Conservation (phyloP, 2,797 vertebrate species). For the Labroides dimidiatus region DNA sequence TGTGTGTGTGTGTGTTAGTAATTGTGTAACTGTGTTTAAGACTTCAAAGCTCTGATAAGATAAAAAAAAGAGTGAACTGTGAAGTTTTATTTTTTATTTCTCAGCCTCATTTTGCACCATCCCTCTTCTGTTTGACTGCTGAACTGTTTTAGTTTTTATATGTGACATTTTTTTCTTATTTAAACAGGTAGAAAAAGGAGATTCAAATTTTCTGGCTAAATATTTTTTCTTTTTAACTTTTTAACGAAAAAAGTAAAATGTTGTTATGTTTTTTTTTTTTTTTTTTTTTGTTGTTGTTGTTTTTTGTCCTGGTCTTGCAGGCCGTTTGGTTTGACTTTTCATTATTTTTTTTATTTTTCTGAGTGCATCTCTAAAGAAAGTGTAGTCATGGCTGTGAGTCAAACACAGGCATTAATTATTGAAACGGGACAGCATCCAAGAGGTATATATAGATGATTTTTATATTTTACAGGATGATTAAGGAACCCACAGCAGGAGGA, state of each 20-base stretch:
- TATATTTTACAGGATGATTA: neutral
- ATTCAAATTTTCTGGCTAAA: no score
- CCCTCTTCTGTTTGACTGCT: no score
- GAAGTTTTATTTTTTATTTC: no score
- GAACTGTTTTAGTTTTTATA: no score
- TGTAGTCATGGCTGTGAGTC: neutral
- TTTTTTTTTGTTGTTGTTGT: no score
- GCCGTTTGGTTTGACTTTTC: neutral
- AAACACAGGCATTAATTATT: neutral
- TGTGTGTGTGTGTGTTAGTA: conserved; percentile 15
- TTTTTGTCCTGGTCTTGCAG: neutral
- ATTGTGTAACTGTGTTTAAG: neutral
- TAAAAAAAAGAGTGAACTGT: no score
- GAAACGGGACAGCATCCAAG: neutral
- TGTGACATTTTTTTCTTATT: no score
- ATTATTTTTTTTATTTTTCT: neutral
- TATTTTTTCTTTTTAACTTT: no score
- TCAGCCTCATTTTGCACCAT: no score
- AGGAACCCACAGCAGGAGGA: neutral
- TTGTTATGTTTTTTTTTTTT: no score
- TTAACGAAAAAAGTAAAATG: no score
- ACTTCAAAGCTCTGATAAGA: neutral
- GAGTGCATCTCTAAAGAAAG: neutral
- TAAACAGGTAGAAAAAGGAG: no score
- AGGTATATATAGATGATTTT: neutral